phyloP scores from a whole-genome alignment of 2,888 invertebrate species.

The Diploptera punctata region DNA sequence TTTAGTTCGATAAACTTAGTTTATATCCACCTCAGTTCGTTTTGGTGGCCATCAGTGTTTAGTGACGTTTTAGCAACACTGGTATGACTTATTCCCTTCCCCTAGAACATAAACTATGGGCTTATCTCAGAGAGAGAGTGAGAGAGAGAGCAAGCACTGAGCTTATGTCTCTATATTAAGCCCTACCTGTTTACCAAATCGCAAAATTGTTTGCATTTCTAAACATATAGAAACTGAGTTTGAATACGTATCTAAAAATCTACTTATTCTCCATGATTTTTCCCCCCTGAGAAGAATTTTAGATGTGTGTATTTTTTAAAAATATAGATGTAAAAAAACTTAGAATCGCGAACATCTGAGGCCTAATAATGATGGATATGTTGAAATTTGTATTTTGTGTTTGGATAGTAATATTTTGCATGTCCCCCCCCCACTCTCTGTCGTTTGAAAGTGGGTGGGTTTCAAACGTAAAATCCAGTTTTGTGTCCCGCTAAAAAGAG shows the following conservation, averaged over 20 bases:
- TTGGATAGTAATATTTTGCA: slow-evolving; percentile 8
- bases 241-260: no score
- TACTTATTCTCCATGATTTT: no score
- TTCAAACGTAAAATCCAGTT: slow-evolving; percentile 17
- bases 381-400: slow-evolving; percentile 29
- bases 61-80: slow-evolving; percentile 15
- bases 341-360: slow-evolving; percentile 13
- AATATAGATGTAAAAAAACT: slow-evolving; percentile 12
- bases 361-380: slow-evolving; percentile 25
- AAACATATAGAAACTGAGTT: no score
- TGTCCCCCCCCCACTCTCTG: background rate
- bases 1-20: slow-evolving; percentile 31
- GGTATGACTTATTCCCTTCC: slow-evolving; percentile 17
- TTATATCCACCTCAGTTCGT: slow-evolving; percentile 16
- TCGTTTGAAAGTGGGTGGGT: background rate
- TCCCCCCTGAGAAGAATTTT: background rate
- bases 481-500: slow-evolving; percentile 34
- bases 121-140: background rate
- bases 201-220: no score
- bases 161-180: background rate
- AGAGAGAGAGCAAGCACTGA: background rate
- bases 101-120: slow-evolving; percentile 22
- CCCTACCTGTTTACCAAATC: slow-evolving; percentile 22
- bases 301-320: slow-evolving; percentile 11
- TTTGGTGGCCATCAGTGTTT: slow-evolving; percentile 3